Conservation (phyloP, 2,888 invertebrate genomes). For the Micropterix aruncella region DNA sequence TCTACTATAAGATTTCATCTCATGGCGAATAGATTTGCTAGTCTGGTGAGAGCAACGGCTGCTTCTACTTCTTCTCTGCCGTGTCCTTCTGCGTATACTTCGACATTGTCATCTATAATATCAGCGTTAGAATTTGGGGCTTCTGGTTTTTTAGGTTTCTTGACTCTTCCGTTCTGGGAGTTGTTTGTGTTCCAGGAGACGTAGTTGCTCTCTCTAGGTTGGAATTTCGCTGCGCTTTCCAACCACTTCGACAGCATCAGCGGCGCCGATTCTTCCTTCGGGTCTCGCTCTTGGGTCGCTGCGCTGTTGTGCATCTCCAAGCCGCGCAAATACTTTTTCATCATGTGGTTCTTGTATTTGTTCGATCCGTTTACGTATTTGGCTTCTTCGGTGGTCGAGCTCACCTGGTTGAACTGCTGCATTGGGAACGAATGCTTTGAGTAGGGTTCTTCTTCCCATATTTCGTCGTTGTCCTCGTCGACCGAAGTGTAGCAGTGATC, state of each 20-base stretch:
- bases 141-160: slow-evolving; percentile 15
- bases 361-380: slow-evolving; percentile 18
- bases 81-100: slow-evolving; percentile 26
- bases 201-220: slow-evolving; percentile 56
- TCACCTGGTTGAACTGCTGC: slow-evolving; percentile 17
- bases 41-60: slow-evolving; percentile 55
- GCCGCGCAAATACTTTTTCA: slow-evolving; percentile 42
- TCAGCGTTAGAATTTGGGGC: slow-evolving; percentile 12
- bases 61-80: slow-evolving; percentile 63
- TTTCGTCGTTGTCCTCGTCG: slow-evolving; percentile 14
- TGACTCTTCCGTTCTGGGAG: slow-evolving; percentile 18
- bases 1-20: no score
- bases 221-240: slow-evolving; percentile 60
- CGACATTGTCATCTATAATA: neutral
- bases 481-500: slow-evolving; percentile 21
- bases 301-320: slow-evolving; percentile 12
- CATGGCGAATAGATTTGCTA: slow-evolving; percentile 28
- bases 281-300: slow-evolving; percentile 15
- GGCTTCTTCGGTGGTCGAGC: slow-evolving; percentile 25
- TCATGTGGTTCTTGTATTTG: slow-evolving; percentile 43
- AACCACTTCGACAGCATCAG: slow-evolving; percentile 60
- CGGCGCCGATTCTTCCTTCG: slow-evolving; percentile 22
- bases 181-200: slow-evolving; percentile 42
- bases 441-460: no score
- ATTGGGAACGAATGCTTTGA: slow-evolving; percentile 4